A percentile compares a stretch with the other conserved stretches of the same genome.
Evolutionary conservation across 2,888 invertebrate genomes (phyloP).

Genomic region (Coenonympha arcania): DNA sequence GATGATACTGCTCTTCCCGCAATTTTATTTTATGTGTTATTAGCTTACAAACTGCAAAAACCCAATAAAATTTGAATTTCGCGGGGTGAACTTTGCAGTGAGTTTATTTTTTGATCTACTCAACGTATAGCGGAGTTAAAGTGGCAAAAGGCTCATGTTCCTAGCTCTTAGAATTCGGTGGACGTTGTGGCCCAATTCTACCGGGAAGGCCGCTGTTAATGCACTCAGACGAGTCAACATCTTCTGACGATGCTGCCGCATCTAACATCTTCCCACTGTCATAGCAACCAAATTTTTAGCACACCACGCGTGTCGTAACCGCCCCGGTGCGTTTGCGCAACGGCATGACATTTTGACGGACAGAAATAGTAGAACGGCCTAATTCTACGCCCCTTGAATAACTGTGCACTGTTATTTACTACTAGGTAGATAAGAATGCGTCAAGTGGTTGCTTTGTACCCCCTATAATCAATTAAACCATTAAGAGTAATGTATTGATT

Average conservation of each 20-base stretch:
- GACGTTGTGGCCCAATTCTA: too few relatives aligned
- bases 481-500: not conserved
- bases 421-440: not conserved
- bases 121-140: too few relatives aligned
- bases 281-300: slow-evolving; percentile 1
- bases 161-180: too few relatives aligned
- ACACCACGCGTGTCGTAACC: slow-evolving; percentile 34
- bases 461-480: slow-evolving; percentile 4
- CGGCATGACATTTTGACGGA: slow-evolving; percentile 64
- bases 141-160: too few relatives aligned
- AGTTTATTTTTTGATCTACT: too few relatives aligned
- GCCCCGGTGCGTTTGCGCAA: slow-evolving; percentile 53
- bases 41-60: too few relatives aligned
- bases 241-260: not conserved
- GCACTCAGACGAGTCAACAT: too few relatives aligned
- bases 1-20: too few relatives aligned
- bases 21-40: too few relatives aligned
- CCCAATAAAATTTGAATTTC: too few relatives aligned
- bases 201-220: too few relatives aligned
- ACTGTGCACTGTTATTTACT: slow-evolving; percentile 18
- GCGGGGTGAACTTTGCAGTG: too few relatives aligned
- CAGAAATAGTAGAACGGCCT: slow-evolving; percentile 60
- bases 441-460: not conserved
- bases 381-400: slow-evolving; percentile 30
- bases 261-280: not conserved